phyloP scores from a whole-genome alignment of 2,797 vertebrate species.

The Huso huso region DNA sequence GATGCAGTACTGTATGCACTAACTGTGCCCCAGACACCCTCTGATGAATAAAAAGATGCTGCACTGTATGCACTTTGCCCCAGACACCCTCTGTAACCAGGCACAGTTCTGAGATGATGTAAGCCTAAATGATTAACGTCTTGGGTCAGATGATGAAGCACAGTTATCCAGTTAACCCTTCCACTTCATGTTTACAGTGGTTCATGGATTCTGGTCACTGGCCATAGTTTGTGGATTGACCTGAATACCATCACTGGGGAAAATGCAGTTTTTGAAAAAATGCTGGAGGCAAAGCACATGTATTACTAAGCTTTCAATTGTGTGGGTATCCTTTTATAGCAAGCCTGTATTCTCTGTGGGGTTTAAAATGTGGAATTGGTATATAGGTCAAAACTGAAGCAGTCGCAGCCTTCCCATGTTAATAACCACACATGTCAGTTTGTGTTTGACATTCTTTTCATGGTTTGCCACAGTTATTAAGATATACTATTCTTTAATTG shows the following conservation, averaged over 20 bases:
- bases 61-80: no score
- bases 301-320: neutral
- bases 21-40: no score
- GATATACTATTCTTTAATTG: slow-evolving; percentile 20
- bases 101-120: no score
- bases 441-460: slow-evolving; percentile 30
- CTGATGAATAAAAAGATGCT: no score
- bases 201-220: no score
- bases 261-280: neutral
- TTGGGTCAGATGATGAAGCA: no score
- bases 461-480: slow-evolving; percentile 45
- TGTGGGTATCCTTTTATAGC: slow-evolving; percentile 4
- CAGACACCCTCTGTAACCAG: no score
- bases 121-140: no score
- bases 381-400: slow-evolving; percentile 18
- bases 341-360: neutral
- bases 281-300: slow-evolving; percentile 4
- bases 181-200: no score
- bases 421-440: slow-evolving; percentile 20
- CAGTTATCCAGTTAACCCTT: no score
- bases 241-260: slow-evolving; percentile 7
- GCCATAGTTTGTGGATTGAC: slow-evolving; percentile 8
- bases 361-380: slow-evolving; percentile 3
- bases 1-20: no score
- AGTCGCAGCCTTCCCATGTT: neutral